Percentiles rank a stretch among this genome's conserved stretches.
Conservation (phyloP, 2,888 invertebrate genomes). For the Minunthozetes semirufus region DNA sequence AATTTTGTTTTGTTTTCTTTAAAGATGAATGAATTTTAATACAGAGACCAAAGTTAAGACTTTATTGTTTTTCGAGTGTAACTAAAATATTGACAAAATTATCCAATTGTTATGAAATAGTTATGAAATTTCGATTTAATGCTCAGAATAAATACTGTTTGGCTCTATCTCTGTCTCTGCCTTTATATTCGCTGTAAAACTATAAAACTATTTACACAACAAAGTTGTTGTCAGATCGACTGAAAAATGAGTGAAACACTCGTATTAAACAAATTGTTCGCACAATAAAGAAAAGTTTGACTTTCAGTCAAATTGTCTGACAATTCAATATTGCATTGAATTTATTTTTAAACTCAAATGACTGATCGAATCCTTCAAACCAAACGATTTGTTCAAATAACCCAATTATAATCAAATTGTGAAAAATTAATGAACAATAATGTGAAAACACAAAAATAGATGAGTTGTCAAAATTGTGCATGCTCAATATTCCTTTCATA, state of each 20-base stretch:
- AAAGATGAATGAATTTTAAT: not conserved
- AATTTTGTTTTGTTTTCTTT: not conserved
- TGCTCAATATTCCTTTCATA: too few relatives aligned
- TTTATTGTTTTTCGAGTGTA: not conserved
- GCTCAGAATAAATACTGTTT: not conserved
- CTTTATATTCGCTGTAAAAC: too few relatives aligned
- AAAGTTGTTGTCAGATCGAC: not conserved
- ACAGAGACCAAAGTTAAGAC: not conserved
- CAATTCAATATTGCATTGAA: not conserved
- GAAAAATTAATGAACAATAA: too few relatives aligned
- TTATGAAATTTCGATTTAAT: not conserved
- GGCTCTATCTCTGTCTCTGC: not conserved
- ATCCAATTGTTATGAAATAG: conserved; percentile 3
- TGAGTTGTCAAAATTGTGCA: too few relatives aligned
- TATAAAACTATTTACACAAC: not conserved
- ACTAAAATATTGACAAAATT: conserved; percentile 6
- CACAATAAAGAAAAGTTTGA: not conserved
- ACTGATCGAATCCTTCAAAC: too few relatives aligned
- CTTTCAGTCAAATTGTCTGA: not conserved
- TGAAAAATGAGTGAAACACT: not conserved
- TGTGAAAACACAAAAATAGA: too few relatives aligned
- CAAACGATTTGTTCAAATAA: too few relatives aligned
- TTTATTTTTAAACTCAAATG: not conserved
- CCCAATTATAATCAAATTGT: too few relatives aligned
- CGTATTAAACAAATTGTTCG: not conserved